Conservation (phyloP, 2,113 vertebrate species). For the Edolisoma coerulescens region DNA sequence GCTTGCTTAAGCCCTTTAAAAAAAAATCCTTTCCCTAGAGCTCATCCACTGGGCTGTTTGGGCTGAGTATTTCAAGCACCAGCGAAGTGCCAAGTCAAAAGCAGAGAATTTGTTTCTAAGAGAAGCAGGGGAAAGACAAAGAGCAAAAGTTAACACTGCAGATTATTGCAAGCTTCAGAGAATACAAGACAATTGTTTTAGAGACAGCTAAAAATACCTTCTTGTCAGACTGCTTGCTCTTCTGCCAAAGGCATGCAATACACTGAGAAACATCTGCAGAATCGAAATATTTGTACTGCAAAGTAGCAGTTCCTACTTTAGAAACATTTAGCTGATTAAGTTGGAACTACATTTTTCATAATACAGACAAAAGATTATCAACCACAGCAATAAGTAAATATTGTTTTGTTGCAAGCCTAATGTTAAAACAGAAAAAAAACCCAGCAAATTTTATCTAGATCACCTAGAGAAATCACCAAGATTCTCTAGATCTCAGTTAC, state of each 20-base stretch:
- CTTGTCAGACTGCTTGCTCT: not conserved
- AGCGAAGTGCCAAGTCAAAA: not conserved
- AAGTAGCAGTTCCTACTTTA: not conserved
- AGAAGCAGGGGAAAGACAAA: not conserved
- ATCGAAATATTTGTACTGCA: not conserved
- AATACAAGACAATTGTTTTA: not conserved
- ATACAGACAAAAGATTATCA: not conserved
- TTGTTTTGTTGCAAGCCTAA: not conserved
- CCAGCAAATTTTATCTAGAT: no score
- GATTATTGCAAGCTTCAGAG: not conserved
- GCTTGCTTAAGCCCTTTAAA: not conserved
- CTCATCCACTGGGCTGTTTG: not conserved
- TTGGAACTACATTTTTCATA: not conserved
- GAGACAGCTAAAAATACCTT: constrained; percentile 6
- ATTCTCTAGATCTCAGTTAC: not conserved
- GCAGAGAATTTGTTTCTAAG: not conserved
- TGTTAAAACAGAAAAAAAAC: not conserved
- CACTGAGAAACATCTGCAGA: not conserved
- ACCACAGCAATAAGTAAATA: not conserved
- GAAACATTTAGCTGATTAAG: not conserved
- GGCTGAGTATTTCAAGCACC: not conserved
- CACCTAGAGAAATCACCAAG: no score
- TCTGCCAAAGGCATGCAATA: not conserved
- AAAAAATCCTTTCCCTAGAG: not conserved
- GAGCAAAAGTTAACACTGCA: not conserved